A percentile compares a stretch with the other conserved stretches of the same genome.
These are phyloP conservation scores for human (Homo sapiens) DNA, from an alignment of 2,113 vertebrate genomes.

Conservation along the genomic window GRCh38 chr6:995501-996000, in stretches of 20 bases:
- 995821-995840: background rate
- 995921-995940: background rate
- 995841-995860: background rate
- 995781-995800: too few species aligned
- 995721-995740: background rate
- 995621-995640: background rate
- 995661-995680: background rate
- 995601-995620: background rate
- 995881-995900: background rate
- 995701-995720: background rate
- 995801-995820: background rate
- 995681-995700: background rate
- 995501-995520: too few species aligned
- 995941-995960: background rate
- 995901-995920: background rate
- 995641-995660: background rate
- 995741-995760: background rate
- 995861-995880: background rate
- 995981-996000: background rate
- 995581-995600: background rate
- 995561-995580: background rate
- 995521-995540: accelerated
- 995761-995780: background rate
- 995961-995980: background rate
- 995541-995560: background rate